Percentiles rank a stretch among this genome's conserved stretches.
Evolutionary conservation across 2,113 vertebrate genomes (phyloP).

Genomic region (Mustela lutreola): DNA sequence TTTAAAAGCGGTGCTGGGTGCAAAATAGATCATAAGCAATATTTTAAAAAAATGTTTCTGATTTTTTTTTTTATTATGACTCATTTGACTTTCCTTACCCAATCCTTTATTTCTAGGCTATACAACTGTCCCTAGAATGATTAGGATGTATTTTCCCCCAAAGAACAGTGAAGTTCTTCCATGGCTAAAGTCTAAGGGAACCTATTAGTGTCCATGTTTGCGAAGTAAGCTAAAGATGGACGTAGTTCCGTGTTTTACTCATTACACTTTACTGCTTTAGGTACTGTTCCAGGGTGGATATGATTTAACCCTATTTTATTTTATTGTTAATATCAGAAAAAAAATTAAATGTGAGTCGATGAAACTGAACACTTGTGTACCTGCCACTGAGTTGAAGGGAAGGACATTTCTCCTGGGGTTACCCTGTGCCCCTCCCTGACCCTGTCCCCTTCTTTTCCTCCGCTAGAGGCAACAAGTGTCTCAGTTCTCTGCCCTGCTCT

Average conservation of each 20-base stretch:
- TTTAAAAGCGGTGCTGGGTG: neutral
- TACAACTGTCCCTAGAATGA: neutral
- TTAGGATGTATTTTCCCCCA: neutral
- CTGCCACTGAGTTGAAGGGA: neutral
- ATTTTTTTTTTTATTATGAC: conserved; percentile 18
- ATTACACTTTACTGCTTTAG: neutral
- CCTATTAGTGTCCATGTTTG: neutral
- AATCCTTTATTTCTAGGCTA: neutral
- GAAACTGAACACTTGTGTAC: neutral
- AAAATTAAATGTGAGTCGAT: neutral
- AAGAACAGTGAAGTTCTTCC: neutral
- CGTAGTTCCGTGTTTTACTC: neutral
- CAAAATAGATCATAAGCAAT: neutral
- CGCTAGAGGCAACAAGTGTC: neutral
- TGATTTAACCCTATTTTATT: conserved; percentile 6
- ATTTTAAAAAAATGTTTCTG: neutral
- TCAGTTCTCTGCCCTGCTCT: neutral
- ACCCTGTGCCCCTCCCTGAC: neutral
- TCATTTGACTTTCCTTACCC: conserved; percentile 25
- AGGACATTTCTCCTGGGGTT: neutral
- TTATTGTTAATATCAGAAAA: neutral
- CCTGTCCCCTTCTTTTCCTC: rapidly evolving
- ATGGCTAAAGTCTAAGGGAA: neutral
- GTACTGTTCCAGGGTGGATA: neutral
- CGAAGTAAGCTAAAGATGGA: neutral